Percentiles rank a stretch among this genome's conserved stretches.
Evolutionary conservation across 2,797 vertebrate species (phyloP).

Genomic region (Gymnoscopelus microlampas): DNA sequence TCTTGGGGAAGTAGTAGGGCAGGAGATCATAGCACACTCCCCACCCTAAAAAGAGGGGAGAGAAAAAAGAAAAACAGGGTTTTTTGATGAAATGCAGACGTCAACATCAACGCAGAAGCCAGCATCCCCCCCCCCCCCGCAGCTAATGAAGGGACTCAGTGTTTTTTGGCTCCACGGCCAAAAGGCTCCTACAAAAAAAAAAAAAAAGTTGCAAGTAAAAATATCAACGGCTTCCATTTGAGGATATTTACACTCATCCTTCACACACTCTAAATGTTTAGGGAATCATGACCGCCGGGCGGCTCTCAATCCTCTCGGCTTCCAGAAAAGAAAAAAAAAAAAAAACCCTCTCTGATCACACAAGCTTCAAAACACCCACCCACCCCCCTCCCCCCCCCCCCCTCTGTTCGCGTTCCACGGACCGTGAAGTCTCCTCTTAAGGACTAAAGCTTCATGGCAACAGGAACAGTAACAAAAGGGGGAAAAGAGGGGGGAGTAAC

Average conservation of each 20-base stretch:
- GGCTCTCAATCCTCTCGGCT: constrained; percentile 36
- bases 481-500: too few species aligned
- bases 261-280: constrained; percentile 79
- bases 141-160: constrained; percentile 80
- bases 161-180: constrained; percentile 65
- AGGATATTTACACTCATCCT: constrained; percentile 80
- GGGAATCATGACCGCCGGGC: constrained; percentile 77
- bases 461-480: constrained; percentile 2
- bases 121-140: constrained; percentile 61
- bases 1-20: too few species aligned
- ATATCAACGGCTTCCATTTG: constrained; percentile 82
- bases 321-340: constrained; percentile 60
- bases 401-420: constrained; percentile 57
- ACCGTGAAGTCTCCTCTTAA: constrained; percentile 48
- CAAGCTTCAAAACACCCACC: too few species aligned
- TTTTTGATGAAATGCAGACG: constrained; percentile 82
- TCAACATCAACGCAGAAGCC: constrained; percentile 81
- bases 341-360: constrained; percentile 42
- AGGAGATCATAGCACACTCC: constrained; percentile 27
- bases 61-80: constrained; percentile 54
- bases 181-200: constrained; percentile 69
- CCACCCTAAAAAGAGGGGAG: constrained; percentile 17
- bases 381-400: constrained; percentile 35
- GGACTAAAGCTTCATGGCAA: constrained; percentile 44
- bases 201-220: constrained; percentile 76